Conservation (phyloP, 2,113 vertebrate species). For the Dasyprocta punctata region DNA sequence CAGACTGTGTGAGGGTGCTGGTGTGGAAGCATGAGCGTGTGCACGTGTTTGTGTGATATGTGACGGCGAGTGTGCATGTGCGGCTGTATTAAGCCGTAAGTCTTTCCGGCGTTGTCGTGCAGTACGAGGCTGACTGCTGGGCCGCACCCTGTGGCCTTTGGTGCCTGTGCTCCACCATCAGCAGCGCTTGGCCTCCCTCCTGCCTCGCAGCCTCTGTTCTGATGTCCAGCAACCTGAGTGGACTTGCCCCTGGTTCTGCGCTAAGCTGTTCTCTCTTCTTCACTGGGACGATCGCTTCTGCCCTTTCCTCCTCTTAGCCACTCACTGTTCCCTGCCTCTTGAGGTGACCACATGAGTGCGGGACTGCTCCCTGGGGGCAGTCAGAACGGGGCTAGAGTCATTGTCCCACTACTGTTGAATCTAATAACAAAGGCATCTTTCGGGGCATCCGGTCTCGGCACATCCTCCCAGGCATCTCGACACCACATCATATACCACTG, state of each 20-base stretch:
- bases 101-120: rapidly evolving
- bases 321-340: rapidly evolving
- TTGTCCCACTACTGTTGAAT: rapidly evolving
- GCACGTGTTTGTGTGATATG: background rate
- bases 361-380: rapidly evolving
- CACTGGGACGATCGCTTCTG: rapidly evolving
- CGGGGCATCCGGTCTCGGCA: background rate
- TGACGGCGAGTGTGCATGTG: too few species aligned
- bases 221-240: rapidly evolving
- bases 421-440: background rate
- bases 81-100: rapidly evolving
- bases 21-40: rapidly evolving
- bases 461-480: background rate
- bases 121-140: rapidly evolving
- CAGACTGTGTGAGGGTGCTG: background rate
- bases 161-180: rapidly evolving
- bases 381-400: rapidly evolving
- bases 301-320: rapidly evolving
- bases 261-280: background rate
- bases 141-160: too few species aligned
- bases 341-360: too few species aligned
- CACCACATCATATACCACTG: too few species aligned
- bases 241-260: background rate
- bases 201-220: rapidly evolving
- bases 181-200: background rate